A percentile compares a stretch with the other conserved stretches of the same genome.
These are phyloP conservation scores for Emydocephalus ijimae DNA, from an alignment of 2,113 vertebrate species.

Conservation along the genomic window DNA sequence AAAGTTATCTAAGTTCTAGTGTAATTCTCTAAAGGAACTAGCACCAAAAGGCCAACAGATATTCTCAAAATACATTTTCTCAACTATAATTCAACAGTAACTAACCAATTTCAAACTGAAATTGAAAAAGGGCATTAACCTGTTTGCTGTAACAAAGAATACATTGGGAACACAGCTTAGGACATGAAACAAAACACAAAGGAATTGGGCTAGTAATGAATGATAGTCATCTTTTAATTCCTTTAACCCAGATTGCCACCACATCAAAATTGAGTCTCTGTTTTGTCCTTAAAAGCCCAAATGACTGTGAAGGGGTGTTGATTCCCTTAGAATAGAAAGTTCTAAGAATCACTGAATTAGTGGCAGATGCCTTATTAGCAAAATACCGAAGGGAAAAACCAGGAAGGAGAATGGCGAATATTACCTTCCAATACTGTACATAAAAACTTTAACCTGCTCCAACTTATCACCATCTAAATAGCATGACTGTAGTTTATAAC, in stretches of 20 bases:
- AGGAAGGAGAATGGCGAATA: background rate
- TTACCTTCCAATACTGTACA: background rate
- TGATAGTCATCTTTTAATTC: background rate
- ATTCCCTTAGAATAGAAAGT: background rate
- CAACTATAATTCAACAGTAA: background rate
- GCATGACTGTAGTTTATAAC: background rate
- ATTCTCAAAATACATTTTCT: background rate
- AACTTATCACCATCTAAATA: background rate
- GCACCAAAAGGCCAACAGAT: background rate
- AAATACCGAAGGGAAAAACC: background rate
- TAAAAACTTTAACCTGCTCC: background rate
- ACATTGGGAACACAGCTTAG: background rate
- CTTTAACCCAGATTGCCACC: background rate
- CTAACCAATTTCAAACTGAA: background rate
- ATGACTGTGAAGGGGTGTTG: background rate
- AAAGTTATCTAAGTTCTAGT: background rate
- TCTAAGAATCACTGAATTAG: background rate
- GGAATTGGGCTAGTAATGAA: background rate
- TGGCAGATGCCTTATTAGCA: background rate
- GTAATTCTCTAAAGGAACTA: background rate
- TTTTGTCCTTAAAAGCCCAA: background rate
- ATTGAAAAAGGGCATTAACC: background rate
- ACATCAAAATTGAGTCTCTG: background rate
- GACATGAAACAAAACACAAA: background rate
- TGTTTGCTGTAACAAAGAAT: background rate